phyloP scores from a whole-genome alignment of 2,888 invertebrate genomes.

The Protophormia terraenovae region DNA sequence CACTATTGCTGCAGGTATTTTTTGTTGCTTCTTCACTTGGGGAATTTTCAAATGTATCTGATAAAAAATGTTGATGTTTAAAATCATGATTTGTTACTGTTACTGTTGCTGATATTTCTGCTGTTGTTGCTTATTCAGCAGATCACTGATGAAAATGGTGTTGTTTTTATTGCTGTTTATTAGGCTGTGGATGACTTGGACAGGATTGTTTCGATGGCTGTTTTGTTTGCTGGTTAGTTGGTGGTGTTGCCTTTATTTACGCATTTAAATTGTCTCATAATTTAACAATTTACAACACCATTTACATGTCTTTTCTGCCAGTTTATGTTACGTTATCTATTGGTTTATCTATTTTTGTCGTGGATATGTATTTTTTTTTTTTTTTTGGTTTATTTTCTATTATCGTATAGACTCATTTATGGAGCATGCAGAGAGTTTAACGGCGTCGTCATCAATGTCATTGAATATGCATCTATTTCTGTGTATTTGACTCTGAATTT shows the following conservation, averaged over 20 bases:
- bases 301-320: slow-evolving; percentile 59
- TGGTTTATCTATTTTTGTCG: slow-evolving; percentile 52
- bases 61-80: slow-evolving; percentile 57
- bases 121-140: background rate
- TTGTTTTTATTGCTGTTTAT: slow-evolving; percentile 38
- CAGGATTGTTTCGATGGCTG: no score
- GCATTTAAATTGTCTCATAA: slow-evolving; percentile 67
- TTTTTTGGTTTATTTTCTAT: slow-evolving; percentile 11
- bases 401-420: background rate
- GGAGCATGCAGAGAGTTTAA: background rate
- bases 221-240: background rate
- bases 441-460: slow-evolving; percentile 7
- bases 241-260: slow-evolving; percentile 56
- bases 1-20: slow-evolving; percentile 21
- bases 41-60: slow-evolving; percentile 51
- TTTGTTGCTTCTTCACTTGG: slow-evolving; percentile 36
- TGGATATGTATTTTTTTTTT: slow-evolving; percentile 24
- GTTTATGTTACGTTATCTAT: slow-evolving; percentile 61
- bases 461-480: background rate
- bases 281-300: slow-evolving; percentile 66
- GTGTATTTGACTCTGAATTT: slow-evolving; percentile 15
- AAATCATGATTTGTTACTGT: slow-evolving; percentile 39
- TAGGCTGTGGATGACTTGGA: no score
- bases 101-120: slow-evolving; percentile 23
- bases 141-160: slow-evolving; percentile 34